A percentile compares a stretch with the other conserved stretches of the same genome.
Conservation (phyloP, 2,888 invertebrate genomes). For the Heliconius sara region DNA sequence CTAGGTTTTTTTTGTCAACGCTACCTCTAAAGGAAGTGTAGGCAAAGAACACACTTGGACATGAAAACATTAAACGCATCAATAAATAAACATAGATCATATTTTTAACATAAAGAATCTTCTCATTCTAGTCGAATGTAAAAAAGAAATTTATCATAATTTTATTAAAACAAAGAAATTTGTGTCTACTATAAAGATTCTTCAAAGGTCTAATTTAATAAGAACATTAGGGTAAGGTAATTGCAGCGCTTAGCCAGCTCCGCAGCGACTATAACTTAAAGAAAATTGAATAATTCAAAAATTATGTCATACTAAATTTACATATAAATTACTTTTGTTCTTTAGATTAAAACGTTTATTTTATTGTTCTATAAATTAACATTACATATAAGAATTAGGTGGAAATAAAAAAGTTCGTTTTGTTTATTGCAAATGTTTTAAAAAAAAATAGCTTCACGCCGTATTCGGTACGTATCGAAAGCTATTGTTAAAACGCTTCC, state of each 20-base stretch:
- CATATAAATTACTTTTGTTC: slow-evolving; percentile 18
- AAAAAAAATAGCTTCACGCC: not conserved
- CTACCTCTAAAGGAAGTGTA: too few relatives aligned
- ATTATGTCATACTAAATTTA: slow-evolving; percentile 29
- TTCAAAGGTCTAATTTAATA: slow-evolving; percentile 26
- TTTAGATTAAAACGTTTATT: slow-evolving; percentile 2
- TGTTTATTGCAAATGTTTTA: too few relatives aligned
- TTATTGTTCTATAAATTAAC: not conserved
- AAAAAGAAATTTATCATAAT: not conserved
- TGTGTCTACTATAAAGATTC: slow-evolving; percentile 11
- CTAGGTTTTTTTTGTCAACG: too few relatives aligned
- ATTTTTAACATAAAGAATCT: too few relatives aligned
- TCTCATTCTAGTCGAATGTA: too few relatives aligned
- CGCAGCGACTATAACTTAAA: slow-evolving; percentile 21
- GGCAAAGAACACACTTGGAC: too few relatives aligned
- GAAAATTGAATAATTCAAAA: slow-evolving; percentile 23
- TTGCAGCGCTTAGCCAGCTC: slow-evolving; percentile 25
- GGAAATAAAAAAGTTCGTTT: not conserved
- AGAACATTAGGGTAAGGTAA: slow-evolving; percentile 27
- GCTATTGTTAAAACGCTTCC: not conserved
- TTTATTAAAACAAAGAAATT: slow-evolving; percentile 15
- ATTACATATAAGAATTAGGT: not conserved
- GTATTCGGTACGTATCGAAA: not conserved
- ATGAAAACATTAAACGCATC: too few relatives aligned
- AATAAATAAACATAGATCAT: too few relatives aligned